Evolutionary conservation across 2,888 invertebrate genomes (phyloP).

Genomic region (Lamellibrachia columna): DNA sequence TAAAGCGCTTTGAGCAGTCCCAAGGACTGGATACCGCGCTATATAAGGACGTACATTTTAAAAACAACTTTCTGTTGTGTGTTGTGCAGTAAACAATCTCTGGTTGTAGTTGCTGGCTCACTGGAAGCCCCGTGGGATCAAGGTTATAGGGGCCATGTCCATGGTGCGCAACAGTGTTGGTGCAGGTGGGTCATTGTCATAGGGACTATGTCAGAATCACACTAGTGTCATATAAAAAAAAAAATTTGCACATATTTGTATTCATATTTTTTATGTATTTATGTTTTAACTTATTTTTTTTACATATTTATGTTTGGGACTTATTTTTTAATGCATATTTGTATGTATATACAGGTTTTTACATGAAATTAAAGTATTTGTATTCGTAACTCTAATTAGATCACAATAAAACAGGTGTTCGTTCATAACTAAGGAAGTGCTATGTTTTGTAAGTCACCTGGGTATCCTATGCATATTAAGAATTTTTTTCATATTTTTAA

Average conservation of each 20-base stretch:
- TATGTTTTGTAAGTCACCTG: too few relatives aligned
- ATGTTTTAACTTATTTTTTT: too few relatives aligned
- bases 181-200: constrained; percentile 62
- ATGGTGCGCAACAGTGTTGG: constrained; percentile 92
- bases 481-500: too few relatives aligned
- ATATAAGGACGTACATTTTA: neutral
- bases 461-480: too few relatives aligned
- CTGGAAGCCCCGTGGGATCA: constrained; percentile 77
- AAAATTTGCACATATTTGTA: neutral
- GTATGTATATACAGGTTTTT: too few relatives aligned
- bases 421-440: too few relatives aligned
- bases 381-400: too few relatives aligned
- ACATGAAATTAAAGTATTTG: too few relatives aligned
- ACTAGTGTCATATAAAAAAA: neutral
- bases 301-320: too few relatives aligned
- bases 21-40: neutral
- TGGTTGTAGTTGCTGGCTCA: constrained; percentile 72
- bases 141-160: constrained; percentile 84
- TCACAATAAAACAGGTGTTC: too few relatives aligned
- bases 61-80: neutral
- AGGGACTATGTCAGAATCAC: neutral
- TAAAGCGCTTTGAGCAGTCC: neutral
- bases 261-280: too few relatives aligned
- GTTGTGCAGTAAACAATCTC: neutral
- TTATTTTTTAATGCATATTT: too few relatives aligned